These are phyloP conservation scores for Petrosia ficiformis DNA, from an alignment of 37 sponge, comb jelly and placozoan species.

Conservation along the genomic window DNA sequence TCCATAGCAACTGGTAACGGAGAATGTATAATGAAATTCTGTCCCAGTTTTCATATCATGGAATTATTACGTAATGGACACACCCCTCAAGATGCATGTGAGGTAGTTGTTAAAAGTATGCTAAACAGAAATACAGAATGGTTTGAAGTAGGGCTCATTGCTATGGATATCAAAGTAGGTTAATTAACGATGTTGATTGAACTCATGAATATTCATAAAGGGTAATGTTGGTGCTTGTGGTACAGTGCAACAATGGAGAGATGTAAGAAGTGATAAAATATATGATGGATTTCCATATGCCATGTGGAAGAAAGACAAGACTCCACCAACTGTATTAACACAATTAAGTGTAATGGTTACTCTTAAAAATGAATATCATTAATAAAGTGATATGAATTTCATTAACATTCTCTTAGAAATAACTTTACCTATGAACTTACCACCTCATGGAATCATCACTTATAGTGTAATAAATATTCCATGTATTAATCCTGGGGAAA, in stretches of 20 bases:
- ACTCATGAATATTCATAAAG: conserved; percentile 10
- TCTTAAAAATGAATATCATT: too few relatives aligned
- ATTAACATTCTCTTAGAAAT: too few relatives aligned
- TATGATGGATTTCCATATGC: conserved; percentile 74
- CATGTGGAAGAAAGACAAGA: conserved; percentile 36
- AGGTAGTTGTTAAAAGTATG: conserved; percentile 52
- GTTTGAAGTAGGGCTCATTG: conserved; percentile 25
- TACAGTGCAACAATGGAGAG: conserved; percentile 55
- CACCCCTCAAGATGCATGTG: conserved; percentile 62
- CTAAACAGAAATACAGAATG: background rate
- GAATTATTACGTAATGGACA: conserved; percentile 39
- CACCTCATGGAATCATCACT: too few relatives aligned
- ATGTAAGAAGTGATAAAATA: conserved; percentile 24
- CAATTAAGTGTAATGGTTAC: too few relatives aligned
- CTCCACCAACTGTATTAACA: too few relatives aligned
- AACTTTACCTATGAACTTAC: too few relatives aligned
- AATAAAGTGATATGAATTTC: too few relatives aligned
- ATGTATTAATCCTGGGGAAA: too few relatives aligned
- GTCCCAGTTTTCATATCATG: conserved; percentile 78
- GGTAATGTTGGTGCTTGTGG: conserved; percentile 60
- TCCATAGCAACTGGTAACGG: conserved; percentile 74
- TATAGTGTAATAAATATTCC: too few relatives aligned
- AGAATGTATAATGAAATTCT: conserved; percentile 70
- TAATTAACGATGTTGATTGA: background rate
- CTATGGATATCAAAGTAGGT: background rate